Conservation (phyloP, 2,888 invertebrate genomes). For the Chrysolina americana region DNA sequence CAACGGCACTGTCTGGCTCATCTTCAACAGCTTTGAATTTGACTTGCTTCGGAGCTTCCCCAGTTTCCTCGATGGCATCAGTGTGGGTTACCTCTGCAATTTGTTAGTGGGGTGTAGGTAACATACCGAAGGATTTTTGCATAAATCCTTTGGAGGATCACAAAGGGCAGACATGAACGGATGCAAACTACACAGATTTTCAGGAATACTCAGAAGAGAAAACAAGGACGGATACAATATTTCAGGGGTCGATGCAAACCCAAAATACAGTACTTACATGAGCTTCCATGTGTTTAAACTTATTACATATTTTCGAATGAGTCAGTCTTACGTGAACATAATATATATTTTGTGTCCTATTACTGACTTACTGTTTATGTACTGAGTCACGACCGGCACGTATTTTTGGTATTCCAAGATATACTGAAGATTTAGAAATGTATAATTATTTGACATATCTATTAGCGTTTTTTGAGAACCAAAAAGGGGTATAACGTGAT, state of each 20-base stretch:
- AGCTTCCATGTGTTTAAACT: not conserved
- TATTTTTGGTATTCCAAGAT: too few species aligned
- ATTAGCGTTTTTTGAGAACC: too few species aligned
- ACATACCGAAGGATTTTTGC: constrained; percentile 38
- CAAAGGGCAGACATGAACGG: not conserved
- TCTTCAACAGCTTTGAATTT: constrained; percentile 72
- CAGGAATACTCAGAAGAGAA: not conserved
- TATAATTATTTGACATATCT: too few species aligned
- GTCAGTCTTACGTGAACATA: too few species aligned
- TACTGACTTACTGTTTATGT: not conserved
- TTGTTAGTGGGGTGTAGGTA: constrained; percentile 39
- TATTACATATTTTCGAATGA: not conserved
- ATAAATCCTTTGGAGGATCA: constrained; percentile 34
- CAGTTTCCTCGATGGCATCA: constrained; percentile 66
- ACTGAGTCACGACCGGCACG: not conserved
- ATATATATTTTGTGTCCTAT: too few species aligned
- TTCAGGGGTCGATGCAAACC: constrained; percentile 22
- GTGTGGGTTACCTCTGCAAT: constrained; percentile 69
- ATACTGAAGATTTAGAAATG: too few species aligned
- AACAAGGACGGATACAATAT: not conserved
- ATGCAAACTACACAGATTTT: not conserved
- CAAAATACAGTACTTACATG: constrained; percentile 32
- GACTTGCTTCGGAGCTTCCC: constrained; percentile 66
- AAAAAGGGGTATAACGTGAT: too few species aligned
- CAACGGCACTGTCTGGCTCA: constrained; percentile 60